A percentile compares a stretch with the other conserved stretches of the same genome.
Conservation (phyloP, 2,797 vertebrate species). For the Danionella dracula region DNA sequence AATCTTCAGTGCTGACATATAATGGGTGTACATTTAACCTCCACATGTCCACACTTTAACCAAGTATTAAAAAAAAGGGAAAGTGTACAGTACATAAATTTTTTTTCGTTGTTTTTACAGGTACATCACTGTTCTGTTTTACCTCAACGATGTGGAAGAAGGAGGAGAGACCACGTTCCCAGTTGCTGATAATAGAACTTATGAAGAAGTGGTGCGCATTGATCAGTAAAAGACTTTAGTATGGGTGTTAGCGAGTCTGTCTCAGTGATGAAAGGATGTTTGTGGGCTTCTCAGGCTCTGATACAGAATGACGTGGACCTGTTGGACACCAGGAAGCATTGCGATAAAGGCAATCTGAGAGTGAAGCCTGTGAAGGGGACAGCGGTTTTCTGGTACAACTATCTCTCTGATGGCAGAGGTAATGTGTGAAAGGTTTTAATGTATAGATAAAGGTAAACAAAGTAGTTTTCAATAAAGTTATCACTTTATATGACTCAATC, state of each 20-base stretch:
- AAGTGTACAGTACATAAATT: too few species aligned
- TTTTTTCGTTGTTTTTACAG: too few species aligned
- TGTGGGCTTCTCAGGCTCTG: conserved; percentile 75
- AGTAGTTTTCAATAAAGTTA: too few species aligned
- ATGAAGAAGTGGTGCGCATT: conserved; percentile 89
- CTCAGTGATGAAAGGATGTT: not conserved
- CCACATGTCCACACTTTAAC: too few species aligned
- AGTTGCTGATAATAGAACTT: conserved; percentile 97
- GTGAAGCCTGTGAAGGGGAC: conserved; percentile 92
- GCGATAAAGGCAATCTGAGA: conserved; percentile 90
- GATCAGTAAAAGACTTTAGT: conserved; percentile 1
- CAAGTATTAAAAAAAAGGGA: too few species aligned
- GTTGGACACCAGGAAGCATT: conserved; percentile 92
- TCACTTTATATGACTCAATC: too few species aligned
- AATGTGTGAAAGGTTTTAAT: conserved; percentile 23
- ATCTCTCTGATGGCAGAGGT: conserved; percentile 95
- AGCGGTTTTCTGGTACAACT: conserved; percentile 99
- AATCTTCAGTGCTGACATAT: too few species aligned
- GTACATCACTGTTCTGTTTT: conserved; percentile 97
- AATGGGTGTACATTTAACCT: too few species aligned
- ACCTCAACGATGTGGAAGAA: conserved; percentile 94
- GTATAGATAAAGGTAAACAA: too few species aligned
- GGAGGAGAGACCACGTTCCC: conserved; percentile 97
- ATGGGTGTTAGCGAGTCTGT: not conserved
- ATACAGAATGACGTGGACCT: conserved; percentile 93